Base-by-base conservation (phyloP, 2,797 vertebrate genomes). In the Acrocephalus scirpaceus region DNA sequence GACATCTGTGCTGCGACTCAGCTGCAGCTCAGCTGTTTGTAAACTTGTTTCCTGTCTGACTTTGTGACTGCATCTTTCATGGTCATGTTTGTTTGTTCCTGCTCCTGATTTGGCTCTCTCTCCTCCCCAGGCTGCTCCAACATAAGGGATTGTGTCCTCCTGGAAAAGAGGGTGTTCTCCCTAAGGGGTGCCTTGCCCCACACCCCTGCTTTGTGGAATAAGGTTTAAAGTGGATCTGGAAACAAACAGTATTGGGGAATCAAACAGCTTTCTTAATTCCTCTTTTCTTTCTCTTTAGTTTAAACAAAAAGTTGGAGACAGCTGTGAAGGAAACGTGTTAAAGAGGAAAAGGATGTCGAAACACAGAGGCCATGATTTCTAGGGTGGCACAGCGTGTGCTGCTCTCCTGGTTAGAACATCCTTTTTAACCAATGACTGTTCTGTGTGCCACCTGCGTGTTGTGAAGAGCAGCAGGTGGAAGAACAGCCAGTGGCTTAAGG, bases 31-130 rank as follows among this genome's bases (percentile, higher is more conserved):
- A 1, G 13, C 38, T 38, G 38, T 22, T 50, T 2, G 3, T 30
- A 32, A 38, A 25, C 53, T 82, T 9, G 22, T 80, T 91, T 84
- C 51, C 88, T 78, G 79, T 14, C 50, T 57, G 81, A 45, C 21
- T 82, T 42, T 1, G 2, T 2, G 9, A 48, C 1, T 1, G n/a
- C 42, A 9, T 25, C 2, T 45, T 57, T 16, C 6, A 3, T 23
- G 47, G 57, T 47, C 57, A 11, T 5, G 5, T 78, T 60, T 86
- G 57, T 58, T 79, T 4, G 1, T 23, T 56, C 66, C 25, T 2
- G 12, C 42, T 73, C 16, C 34, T 53, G 27, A 21, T 61, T 74
- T 4, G 2, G 5, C 57, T 65, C 12, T 71, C 22, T 26, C 23
- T 80, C 50, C 65, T 67, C 13, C 51, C 42, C 54, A 47, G 36